Evolutionary conservation across 2,888 invertebrate species (phyloP).

Genomic region (Neoitamus cyanurus): DNA sequence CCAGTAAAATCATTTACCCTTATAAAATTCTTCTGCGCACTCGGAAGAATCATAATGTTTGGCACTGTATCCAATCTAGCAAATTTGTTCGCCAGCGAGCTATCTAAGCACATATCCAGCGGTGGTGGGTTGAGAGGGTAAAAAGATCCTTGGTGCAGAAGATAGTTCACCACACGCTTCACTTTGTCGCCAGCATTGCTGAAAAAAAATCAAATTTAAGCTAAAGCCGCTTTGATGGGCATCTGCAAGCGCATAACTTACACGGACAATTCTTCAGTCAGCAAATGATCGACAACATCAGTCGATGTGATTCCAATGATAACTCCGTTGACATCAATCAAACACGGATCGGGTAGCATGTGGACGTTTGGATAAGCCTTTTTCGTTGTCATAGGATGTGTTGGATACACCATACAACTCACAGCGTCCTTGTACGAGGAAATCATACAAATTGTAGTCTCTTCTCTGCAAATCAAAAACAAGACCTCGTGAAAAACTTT

Average conservation of each 20-base stretch:
- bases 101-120: slow-evolving; percentile 75
- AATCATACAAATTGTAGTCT: slow-evolving; percentile 79
- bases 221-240: no score
- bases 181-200: slow-evolving; percentile 75
- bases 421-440: slow-evolving; percentile 83
- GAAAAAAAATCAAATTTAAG: no score
- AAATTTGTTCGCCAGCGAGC: slow-evolving; percentile 76
- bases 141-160: slow-evolving; percentile 81
- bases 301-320: slow-evolving; percentile 83
- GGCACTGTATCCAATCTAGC: slow-evolving; percentile 80
- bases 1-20: slow-evolving; percentile 71
- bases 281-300: slow-evolving; percentile 85
- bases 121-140: slow-evolving; percentile 85
- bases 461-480: slow-evolving; percentile 67
- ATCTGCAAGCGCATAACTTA: slow-evolving; percentile 67
- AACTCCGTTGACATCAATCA: slow-evolving; percentile 80
- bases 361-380: slow-evolving; percentile 73
- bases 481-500: background rate
- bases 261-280: slow-evolving; percentile 81
- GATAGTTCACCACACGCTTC: slow-evolving; percentile 78
- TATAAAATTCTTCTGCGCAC: slow-evolving; percentile 84
- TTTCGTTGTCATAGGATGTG: slow-evolving; percentile 76
- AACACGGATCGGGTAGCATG: slow-evolving; percentile 83
- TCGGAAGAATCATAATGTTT: slow-evolving; percentile 85
- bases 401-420: slow-evolving; percentile 84